Evolutionary conservation across 2,888 invertebrate species (phyloP).

Genomic region (Tridacna crocea): DNA sequence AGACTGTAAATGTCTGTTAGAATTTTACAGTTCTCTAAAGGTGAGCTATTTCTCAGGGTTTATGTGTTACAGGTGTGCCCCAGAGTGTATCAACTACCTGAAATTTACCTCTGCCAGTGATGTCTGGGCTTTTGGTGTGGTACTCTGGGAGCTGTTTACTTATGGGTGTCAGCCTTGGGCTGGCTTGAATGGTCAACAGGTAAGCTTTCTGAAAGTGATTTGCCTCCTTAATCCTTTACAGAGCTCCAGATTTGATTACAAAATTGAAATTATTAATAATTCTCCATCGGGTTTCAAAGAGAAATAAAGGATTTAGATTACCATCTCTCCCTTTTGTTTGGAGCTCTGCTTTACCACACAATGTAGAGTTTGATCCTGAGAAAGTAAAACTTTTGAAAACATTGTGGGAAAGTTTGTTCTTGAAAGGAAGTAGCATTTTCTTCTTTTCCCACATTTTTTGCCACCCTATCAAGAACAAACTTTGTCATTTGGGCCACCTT

Average conservation of each 20-base stretch:
- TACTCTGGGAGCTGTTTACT: constrained; percentile 99
- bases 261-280: too few species aligned
- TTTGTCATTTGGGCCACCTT: too few species aligned
- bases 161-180: constrained; percentile 99
- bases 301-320: too few species aligned
- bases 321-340: too few species aligned
- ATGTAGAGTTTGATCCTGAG: too few species aligned
- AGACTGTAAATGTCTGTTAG: too few species aligned
- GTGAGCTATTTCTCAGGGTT: too few species aligned
- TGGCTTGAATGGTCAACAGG: constrained; percentile 82
- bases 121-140: constrained; percentile 99
- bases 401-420: not conserved
- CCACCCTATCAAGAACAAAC: not conserved
- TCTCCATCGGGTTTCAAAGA: too few species aligned
- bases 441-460: not conserved
- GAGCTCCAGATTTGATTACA: too few species aligned
- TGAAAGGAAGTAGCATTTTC: not conserved
- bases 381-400: not conserved
- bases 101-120: constrained; percentile 98
- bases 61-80: constrained; percentile 91
- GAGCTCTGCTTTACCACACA: too few species aligned
- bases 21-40: too few species aligned
- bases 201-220: constrained; percentile 31
- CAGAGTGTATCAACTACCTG: constrained; percentile 97
- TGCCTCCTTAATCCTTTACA: too few species aligned